Percentiles rank a stretch among this genome's conserved stretches.
Conservation (phyloP, 2,797 vertebrate species). For the Falco biarmicus region DNA sequence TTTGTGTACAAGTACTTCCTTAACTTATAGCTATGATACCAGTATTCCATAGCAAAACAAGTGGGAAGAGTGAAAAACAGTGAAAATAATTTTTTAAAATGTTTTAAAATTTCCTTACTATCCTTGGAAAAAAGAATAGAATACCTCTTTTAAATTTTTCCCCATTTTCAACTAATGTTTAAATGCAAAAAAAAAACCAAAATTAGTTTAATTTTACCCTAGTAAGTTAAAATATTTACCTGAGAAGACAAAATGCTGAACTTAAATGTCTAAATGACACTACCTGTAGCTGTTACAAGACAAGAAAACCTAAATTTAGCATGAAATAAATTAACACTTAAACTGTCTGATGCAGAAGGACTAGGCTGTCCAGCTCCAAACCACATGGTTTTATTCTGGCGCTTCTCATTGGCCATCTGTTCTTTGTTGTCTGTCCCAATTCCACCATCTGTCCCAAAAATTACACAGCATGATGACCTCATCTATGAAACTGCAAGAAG, state of each 20-base stretch:
- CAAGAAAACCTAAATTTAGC: neutral
- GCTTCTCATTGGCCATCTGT: slow-evolving; percentile 31
- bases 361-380: neutral
- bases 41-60: neutral
- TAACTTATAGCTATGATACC: neutral
- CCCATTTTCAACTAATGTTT: neutral
- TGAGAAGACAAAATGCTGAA: neutral
- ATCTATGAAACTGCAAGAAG: neutral
- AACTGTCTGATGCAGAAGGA: neutral
- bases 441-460: slow-evolving; percentile 4
- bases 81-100: neutral
- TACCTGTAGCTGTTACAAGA: neutral
- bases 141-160: neutral
- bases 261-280: neutral
- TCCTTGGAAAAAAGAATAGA: neutral
- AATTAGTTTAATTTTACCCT: neutral
- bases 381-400: slow-evolving; percentile 21
- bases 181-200: neutral
- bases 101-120: neutral
- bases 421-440: neutral
- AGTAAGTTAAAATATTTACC: neutral
- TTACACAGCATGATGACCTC: neutral
- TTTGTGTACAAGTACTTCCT: neutral
- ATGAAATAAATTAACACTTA: neutral
- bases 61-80: neutral